A percentile compares a stretch with the other conserved stretches of the same genome.
phyloP scores from a whole-genome alignment of 2,113 vertebrate species.

The Oryzias curvinotus region DNA sequence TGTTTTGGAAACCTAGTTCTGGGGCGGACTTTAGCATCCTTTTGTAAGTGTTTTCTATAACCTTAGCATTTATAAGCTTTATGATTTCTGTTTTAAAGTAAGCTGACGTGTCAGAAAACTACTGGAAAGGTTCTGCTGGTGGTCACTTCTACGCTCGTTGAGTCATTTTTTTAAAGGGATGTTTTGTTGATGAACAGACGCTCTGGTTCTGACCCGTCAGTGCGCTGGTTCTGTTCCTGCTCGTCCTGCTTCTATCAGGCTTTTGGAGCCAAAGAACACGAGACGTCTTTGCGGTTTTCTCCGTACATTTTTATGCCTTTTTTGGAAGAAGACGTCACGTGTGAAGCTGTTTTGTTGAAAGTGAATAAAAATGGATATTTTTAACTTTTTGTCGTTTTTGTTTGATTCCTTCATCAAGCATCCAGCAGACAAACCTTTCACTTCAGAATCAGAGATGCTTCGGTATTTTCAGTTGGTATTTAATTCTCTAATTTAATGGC shows the following conservation, averaged over 20 bases:
- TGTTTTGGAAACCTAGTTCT: constrained; percentile 15
- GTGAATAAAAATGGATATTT: constrained; percentile 66
- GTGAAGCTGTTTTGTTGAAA: constrained; percentile 54
- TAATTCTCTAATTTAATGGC: too few relatives aligned
- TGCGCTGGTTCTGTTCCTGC: constrained; percentile 75
- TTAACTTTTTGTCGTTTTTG: constrained; percentile 16
- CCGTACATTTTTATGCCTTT: constrained; percentile 57
- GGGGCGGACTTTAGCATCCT: constrained; percentile 47
- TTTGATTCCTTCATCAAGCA: not conserved
- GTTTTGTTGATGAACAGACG: constrained; percentile 43
- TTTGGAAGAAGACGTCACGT: constrained; percentile 49
- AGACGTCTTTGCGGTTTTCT: constrained; percentile 46
- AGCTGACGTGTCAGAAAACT: constrained; percentile 19
- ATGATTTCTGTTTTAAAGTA: constrained; percentile 16
- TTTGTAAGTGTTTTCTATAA: constrained; percentile 35
- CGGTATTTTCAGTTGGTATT: too few relatives aligned
- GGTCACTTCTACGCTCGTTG: constrained; percentile 15
- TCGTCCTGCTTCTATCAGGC: constrained; percentile 76
- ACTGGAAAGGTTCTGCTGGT: constrained; percentile 58
- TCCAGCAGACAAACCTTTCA: too few relatives aligned
- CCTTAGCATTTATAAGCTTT: constrained; percentile 36
- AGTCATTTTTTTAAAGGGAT: constrained; percentile 28
- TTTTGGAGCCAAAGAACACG: constrained; percentile 92
- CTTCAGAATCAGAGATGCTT: too few relatives aligned
- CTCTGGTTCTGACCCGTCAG: constrained; percentile 77